These are phyloP conservation scores for Ailuropoda melanoleuca DNA, from an alignment of 2,113 vertebrate genomes.

Conservation along the genomic window DNA sequence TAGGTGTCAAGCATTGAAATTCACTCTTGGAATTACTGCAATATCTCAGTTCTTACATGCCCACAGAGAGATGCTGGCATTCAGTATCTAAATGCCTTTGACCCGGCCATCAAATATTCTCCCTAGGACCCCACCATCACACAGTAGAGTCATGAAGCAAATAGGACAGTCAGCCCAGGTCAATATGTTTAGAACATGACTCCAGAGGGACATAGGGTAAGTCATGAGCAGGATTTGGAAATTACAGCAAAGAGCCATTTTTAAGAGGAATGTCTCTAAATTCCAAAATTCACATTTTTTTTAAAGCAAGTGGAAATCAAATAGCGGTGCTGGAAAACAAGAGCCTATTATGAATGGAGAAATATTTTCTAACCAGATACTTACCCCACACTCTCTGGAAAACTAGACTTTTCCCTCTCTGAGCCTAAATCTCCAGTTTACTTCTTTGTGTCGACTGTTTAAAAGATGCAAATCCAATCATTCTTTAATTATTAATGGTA, in stretches of 20 bases:
- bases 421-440: background rate
- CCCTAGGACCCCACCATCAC: background rate
- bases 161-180: background rate
- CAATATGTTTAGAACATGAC: background rate
- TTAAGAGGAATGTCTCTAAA: background rate
- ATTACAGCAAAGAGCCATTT: background rate
- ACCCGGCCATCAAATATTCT: background rate
- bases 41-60: background rate
- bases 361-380: slow-evolving; percentile 25
- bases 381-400: background rate
- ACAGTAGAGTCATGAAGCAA: background rate
- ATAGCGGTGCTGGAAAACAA: background rate
- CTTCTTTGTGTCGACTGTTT: background rate
- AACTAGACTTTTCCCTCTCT: background rate
- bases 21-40: background rate
- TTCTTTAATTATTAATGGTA: slow-evolving; percentile 2
- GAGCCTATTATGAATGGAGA: background rate
- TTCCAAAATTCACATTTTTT: background rate
- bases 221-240: background rate
- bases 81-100: background rate
- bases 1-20: background rate
- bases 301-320: slow-evolving; percentile 37
- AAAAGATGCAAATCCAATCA: background rate
- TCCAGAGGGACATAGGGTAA: background rate
- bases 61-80: background rate